Conservation (phyloP, 2,797 vertebrate species). For the Sternarchorhynchus goeldii region DNA sequence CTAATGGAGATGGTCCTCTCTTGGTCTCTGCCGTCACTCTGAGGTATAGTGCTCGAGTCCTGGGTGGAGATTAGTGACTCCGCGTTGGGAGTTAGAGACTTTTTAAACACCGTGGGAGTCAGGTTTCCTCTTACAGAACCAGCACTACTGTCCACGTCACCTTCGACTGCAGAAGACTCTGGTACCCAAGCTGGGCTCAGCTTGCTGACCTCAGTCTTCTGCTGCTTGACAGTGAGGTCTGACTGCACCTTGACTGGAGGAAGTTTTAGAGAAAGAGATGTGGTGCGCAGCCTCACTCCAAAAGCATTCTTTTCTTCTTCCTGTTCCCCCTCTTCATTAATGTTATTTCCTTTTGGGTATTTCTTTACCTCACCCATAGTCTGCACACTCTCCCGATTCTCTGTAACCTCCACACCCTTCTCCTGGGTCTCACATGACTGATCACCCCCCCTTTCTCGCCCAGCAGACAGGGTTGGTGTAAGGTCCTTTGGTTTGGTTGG, state of each 20-base stretch:
- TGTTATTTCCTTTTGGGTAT: neutral
- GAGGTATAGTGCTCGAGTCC: slow-evolving; percentile 41
- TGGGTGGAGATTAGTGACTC: slow-evolving; percentile 37
- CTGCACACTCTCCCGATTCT: slow-evolving; percentile 55
- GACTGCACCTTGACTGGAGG: slow-evolving; percentile 62
- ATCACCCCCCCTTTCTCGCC: slow-evolving; percentile 42
- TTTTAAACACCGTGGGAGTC: slow-evolving; percentile 64
- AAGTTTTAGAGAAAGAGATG: slow-evolving; percentile 78
- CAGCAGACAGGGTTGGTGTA: slow-evolving; percentile 49
- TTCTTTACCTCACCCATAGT: slow-evolving; percentile 63
- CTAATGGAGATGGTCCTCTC: slow-evolving; percentile 59
- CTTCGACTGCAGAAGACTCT: slow-evolving; percentile 57
- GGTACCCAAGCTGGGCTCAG: slow-evolving; percentile 27
- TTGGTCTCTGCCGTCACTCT: slow-evolving; percentile 59
- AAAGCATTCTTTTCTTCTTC: slow-evolving; percentile 77
- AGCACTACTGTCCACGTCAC: slow-evolving; percentile 53
- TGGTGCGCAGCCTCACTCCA: slow-evolving; percentile 87
- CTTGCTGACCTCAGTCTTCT: slow-evolving; percentile 69
- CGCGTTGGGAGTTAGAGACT: slow-evolving; percentile 67
- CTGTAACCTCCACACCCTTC: slow-evolving; percentile 15
- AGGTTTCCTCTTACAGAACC: slow-evolving; percentile 49
- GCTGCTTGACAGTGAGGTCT: slow-evolving; percentile 71
- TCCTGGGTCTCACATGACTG: slow-evolving; percentile 56
- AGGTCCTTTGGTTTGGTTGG: slow-evolving; percentile 64
- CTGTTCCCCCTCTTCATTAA: slow-evolving; percentile 24